Evolutionary conservation across 2,113 vertebrate species (phyloP).

Genomic region (Poeciliopsis retropinna): DNA sequence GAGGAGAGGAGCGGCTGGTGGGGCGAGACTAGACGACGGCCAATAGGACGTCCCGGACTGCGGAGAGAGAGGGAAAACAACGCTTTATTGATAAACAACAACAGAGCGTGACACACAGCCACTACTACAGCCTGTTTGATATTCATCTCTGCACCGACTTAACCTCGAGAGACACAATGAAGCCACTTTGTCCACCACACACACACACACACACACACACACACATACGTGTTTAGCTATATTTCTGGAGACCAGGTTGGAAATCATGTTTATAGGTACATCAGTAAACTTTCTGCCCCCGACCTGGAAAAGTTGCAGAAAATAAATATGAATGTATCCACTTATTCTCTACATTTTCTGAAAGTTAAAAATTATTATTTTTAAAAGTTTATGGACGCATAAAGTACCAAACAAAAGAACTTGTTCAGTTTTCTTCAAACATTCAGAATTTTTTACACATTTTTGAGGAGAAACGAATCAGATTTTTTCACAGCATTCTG

Average conservation of each 20-base stretch:
- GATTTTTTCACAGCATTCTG: no score
- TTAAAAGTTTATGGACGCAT: neutral
- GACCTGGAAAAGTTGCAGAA: no score
- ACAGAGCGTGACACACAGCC: constrained; percentile 27
- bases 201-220: neutral
- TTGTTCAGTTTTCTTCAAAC: neutral
- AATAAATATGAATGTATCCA: no score
- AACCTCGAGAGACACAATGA: constrained; percentile 51
- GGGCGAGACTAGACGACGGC: constrained; percentile 24
- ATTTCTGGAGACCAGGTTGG: neutral
- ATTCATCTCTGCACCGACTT: constrained; percentile 43
- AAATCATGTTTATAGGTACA: neutral
- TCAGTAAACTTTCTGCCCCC: no score
- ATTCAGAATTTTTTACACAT: no score
- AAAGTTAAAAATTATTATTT: neutral
- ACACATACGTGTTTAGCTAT: no score
- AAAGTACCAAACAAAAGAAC: neutral
- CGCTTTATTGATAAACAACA: constrained; percentile 52
- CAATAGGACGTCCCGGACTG: constrained; percentile 35
- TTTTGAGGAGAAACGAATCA: no score
- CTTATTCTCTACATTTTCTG: neutral
- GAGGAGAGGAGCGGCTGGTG: neutral
- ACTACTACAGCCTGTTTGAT: constrained; percentile 54
- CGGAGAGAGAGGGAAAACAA: constrained; percentile 38
- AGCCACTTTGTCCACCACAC: constrained; percentile 33